Conservation (phyloP, 2,113 vertebrate species). For the Polyodon spathula region DNA sequence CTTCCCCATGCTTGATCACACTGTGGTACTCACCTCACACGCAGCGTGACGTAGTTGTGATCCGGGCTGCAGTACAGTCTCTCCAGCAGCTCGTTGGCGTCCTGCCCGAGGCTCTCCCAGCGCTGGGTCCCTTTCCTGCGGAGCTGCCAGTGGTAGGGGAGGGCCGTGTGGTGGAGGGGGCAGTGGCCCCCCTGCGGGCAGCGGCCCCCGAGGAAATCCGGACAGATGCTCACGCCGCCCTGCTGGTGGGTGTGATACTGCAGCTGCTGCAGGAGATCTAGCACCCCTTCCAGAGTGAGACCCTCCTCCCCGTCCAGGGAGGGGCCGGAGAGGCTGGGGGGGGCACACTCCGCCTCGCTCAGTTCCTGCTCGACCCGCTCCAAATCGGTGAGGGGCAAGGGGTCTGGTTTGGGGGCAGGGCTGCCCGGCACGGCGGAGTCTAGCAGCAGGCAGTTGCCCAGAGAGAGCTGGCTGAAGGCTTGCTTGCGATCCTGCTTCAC, state of each 20-base stretch:
- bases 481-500: too few relatives aligned
- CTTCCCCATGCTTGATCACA: too few relatives aligned
- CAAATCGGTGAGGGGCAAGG: neutral
- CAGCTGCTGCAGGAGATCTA: constrained; percentile 7
- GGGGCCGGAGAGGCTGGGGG: too few relatives aligned
- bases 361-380: neutral
- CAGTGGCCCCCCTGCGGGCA: neutral
- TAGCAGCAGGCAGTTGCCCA: too few relatives aligned
- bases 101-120: constrained; percentile 1
- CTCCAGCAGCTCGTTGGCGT: neutral
- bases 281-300: neutral
- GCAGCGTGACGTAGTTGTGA: neutral
- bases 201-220: neutral
- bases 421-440: neutral
- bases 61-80: constrained; percentile 4
- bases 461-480: too few relatives aligned
- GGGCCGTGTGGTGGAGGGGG: neutral
- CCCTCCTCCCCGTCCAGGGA: neutral
- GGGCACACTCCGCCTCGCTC: neutral
- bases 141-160: constrained; percentile 10
- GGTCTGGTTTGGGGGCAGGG: neutral
- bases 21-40: neutral
- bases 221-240: neutral
- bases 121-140: neutral
- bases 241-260: constrained; percentile 11